Conservation (phyloP, 37 sponge, comb jelly and placozoan genomes). For the Beroe forskalii region DNA sequence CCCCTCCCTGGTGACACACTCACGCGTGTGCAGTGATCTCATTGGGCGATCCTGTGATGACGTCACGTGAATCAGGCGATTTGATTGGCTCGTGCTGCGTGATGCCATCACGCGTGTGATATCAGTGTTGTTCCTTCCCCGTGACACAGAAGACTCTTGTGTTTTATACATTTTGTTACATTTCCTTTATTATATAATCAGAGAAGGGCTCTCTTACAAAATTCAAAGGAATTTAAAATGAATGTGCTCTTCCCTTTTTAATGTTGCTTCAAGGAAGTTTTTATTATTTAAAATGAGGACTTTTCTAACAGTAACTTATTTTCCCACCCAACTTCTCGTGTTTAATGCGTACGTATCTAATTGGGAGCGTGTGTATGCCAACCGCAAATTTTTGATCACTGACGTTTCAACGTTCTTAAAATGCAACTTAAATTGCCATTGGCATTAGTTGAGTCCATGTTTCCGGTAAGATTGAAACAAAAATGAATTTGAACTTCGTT, state of each 20-base stretch:
- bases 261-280: conserved; percentile 58
- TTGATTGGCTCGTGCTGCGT: too few species aligned
- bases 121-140: background rate
- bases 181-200: background rate
- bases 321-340: background rate
- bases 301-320: background rate
- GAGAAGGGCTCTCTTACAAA: background rate
- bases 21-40: background rate
- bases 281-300: conserved; percentile 43
- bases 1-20: background rate
- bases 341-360: background rate
- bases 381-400: too few species aligned
- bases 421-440: too few species aligned
- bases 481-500: too few species aligned
- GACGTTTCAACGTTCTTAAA: too few species aligned
- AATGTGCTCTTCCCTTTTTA: conserved; percentile 36
- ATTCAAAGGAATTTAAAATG: background rate
- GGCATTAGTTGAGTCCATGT: too few species aligned
- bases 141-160: background rate
- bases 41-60: background rate
- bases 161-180: background rate
- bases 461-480: too few species aligned
- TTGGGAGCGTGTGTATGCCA: too few species aligned
- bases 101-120: too few species aligned
- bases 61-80: too few species aligned